Evolutionary conservation across 2,113 vertebrate species (phyloP), one percentile per base, ranked within the genome.

Genomic region (Barbus barbus): DNA sequence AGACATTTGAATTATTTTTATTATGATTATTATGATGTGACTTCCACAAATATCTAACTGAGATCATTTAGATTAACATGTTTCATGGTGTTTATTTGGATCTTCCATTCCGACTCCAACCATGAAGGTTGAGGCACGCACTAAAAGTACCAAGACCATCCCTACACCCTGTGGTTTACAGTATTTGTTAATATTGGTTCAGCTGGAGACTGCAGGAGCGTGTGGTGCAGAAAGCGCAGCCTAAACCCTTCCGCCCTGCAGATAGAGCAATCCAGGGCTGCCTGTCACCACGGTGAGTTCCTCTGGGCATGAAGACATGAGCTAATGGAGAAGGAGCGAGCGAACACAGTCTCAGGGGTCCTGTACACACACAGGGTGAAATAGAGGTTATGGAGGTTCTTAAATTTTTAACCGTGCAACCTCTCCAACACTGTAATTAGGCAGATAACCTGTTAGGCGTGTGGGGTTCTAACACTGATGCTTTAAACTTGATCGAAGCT

Each of bases 401-500:
- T 96, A 91, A 96, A 96, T 97, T 94, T 97, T 97, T 97, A 96
- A 97, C 93, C 94, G 90, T 93, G 94, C 95, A 95, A 95, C 94
- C 96, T 93, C 94, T 96, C 96, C 94, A 90, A 93, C 93, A 91
- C 94, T 93, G 94, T 97, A 97, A 99, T 99, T 98, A 98, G 96
- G 95, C 96, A 97, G 95, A 97, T 98, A 98, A 98, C 96, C 96
- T 97, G 96, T 96, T 96, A 96, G 95, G 95, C 94, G 96, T 94
- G 96, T 94, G 95, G 94, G 93, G 89, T 93, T 93, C 90, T 74
- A 95, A 93, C 94, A 92, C 95, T 92, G 94, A 92, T 95, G 91
- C 95, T 97, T 96, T 95, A 93, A 95, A 94, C 95, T 94, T 83
- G 91, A 91, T 95, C 93, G 95, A 91, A 96, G 96, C 96, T 97